phyloP scores from a whole-genome alignment of 92 coral and sea anemone genomes.

The Parazoanthus atlanticus region DNA sequence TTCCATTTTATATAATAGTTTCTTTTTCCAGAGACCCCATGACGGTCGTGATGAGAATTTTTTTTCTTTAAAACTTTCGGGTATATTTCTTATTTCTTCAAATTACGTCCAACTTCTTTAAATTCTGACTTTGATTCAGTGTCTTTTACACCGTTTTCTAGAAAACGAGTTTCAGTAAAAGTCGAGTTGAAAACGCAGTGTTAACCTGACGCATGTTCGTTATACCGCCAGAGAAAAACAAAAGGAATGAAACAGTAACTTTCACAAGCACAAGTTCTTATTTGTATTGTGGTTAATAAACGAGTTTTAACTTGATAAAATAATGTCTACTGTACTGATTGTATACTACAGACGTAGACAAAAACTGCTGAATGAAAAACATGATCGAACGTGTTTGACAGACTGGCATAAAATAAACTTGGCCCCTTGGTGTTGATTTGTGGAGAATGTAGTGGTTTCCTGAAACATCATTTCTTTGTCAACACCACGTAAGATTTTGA shows the following conservation, averaged over 20 bases:
- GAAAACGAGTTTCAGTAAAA: too few relatives aligned
- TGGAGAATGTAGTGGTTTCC: conserved; percentile 2
- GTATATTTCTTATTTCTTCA: too few relatives aligned
- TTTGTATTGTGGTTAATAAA: too few relatives aligned
- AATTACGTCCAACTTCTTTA: too few relatives aligned
- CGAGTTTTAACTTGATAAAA: not conserved
- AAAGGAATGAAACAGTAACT: not conserved
- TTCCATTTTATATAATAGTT: too few relatives aligned
- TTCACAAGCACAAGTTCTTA: not conserved
- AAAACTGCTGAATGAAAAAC: not conserved
- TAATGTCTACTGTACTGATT: not conserved
- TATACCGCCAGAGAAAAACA: not conserved
- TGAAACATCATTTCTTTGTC: conserved; percentile 19
- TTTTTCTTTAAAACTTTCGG: too few relatives aligned
- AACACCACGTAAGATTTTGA: conserved; percentile 20
- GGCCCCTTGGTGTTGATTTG: not conserved
- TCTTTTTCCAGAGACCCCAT: too few relatives aligned
- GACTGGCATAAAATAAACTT: not conserved
- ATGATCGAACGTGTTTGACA: not conserved
- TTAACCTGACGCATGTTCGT: not conserved
- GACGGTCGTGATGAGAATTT: too few relatives aligned
- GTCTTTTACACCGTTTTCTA: not conserved
- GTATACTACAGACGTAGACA: not conserved
- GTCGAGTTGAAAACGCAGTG: too few relatives aligned
- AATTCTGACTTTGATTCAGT: too few relatives aligned